Base-by-base conservation (phyloP, 2,797 vertebrate species). In the Schizopygopsis pylzovi region DNA sequence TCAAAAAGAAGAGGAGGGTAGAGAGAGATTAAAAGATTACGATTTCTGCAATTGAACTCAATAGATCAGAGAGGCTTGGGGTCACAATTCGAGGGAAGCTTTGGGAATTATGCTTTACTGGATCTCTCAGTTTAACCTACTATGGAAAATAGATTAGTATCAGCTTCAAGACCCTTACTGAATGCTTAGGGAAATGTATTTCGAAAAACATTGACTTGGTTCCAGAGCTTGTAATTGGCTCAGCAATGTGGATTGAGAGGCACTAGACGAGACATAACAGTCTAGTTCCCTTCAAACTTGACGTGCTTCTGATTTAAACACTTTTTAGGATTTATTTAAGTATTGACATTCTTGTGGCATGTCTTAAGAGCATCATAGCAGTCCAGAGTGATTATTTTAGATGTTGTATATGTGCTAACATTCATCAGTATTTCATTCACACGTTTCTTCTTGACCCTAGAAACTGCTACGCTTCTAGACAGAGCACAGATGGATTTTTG, bases 1-100 rank as follows among this genome's bases (percentile, higher is more conserved):
- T 93, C 91, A 91, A 91, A 92, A 89, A 90, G 59, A 88, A 90
- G 61, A 85, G 22, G 68, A 79, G 85, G 22, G 63, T 75, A 61
- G 81, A 76, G 81, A 73, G 73, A 92, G 94, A 94, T 96, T 94
- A 95, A 94, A 92, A 95, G 94, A 94, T 95, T 94, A 94, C 87
- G 90, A 94, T 91, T 91, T 90, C 79, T 91, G 90, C 88, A 92
- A 90, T 92, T 92, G 88, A 92, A 91, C 90, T 92, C 84, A 91
- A 78, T 91, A 90, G 87, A 91, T 91, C 90, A 91, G 90, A 92
- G 89, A 88, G 33, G 84, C 22, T 65, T 25, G 33, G 28, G 15
- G 78, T 85, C 33, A 3, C 2, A 10, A 85, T 81, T 72, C 1
- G 15, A 20, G 67, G 45, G 45, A 81, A 81, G 78, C 84, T 81